A percentile compares a stretch with the other conserved stretches of the same genome.
These are phyloP conservation scores for Elephas maximus DNA, from an alignment of 2,113 vertebrate genomes.

Conservation along the genomic window DNA sequence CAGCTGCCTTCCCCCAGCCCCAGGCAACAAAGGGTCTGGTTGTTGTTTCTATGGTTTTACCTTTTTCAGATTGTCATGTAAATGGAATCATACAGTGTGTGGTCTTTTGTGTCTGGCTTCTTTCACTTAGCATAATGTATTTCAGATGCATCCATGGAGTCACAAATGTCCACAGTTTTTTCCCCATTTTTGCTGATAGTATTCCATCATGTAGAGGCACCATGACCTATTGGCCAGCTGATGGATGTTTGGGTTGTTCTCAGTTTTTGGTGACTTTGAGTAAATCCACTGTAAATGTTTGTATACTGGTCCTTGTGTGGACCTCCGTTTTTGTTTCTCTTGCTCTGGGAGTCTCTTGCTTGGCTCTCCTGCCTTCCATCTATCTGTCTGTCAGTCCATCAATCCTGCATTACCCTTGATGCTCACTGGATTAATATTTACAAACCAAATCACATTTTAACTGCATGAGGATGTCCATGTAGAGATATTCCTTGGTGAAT, in stretches of 20 bases:
- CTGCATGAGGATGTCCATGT: neutral
- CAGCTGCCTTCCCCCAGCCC: neutral
- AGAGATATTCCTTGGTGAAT: neutral
- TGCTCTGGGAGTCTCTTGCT: neutral
- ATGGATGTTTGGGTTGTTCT: neutral
- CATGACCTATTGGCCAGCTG: neutral
- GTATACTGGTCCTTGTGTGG: neutral
- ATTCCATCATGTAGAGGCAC: neutral
- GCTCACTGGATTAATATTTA: neutral
- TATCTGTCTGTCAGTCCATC: neutral
- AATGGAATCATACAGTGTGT: neutral
- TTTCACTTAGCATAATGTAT: neutral
- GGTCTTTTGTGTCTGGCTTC: neutral
- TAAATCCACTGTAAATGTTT: neutral
- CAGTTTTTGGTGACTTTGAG: neutral
- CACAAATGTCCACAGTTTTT: neutral
- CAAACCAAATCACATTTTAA: conserved; percentile 7
- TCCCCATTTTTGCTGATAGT: neutral
- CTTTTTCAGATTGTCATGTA: neutral
- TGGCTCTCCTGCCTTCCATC: neutral
- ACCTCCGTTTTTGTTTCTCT: neutral
- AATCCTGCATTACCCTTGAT: neutral
- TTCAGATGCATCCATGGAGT: neutral
- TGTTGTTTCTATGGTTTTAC: neutral
- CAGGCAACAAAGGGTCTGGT: neutral